Base-by-base conservation (phyloP, 2,113 vertebrate genomes). In the Cepphus grylle region DNA sequence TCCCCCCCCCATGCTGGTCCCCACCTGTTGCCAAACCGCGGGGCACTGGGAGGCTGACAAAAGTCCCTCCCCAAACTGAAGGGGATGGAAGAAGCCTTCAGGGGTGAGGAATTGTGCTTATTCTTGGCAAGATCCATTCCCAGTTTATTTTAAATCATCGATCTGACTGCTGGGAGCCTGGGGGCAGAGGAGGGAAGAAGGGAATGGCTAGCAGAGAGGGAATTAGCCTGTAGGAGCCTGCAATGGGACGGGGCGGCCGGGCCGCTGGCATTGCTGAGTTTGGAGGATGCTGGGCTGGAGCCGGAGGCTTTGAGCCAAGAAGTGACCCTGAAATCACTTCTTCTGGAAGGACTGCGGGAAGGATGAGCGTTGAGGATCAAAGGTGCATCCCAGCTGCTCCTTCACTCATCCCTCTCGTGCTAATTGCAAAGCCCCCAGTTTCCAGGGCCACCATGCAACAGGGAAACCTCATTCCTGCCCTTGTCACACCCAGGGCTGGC, bases 1-100 rank as follows among this genome's bases (percentile, higher is more conserved):
- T 12, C 15, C 15, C 32, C 14, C 65, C 43, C 32, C 15, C 34
- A 1, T 30, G 27, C 62, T 29, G 27, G 38, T 42, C 50, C 18
- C 32, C 40, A 43, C 36, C 71, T 1, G 0, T 13, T 65, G 34
- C 29, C 2, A 1, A n/a, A 12, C 21, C 43, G 2, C 5, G 1
- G 53, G 53, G 21, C 30, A 15, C 40, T 43, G 0, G 8, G 65
- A 40, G 65, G 52, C 56, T 78, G 84, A 56, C 38, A 59, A 40
- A 93, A 23, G 40, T 90, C 65, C 70, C 70, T 94, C 53, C 74
- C 29, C 36, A 38, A 38, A 32, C 18, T 12, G 63, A 70, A 74
- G n/a, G 81, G 55, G 71, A 25, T 29, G 58, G 88, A 18, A 66
- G 59, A 93, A 52, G 26, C 80, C 30, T 49, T 53, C 77, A 34